Base-by-base conservation (phyloP, 2,797 vertebrate species). In the Natrix natrix region DNA sequence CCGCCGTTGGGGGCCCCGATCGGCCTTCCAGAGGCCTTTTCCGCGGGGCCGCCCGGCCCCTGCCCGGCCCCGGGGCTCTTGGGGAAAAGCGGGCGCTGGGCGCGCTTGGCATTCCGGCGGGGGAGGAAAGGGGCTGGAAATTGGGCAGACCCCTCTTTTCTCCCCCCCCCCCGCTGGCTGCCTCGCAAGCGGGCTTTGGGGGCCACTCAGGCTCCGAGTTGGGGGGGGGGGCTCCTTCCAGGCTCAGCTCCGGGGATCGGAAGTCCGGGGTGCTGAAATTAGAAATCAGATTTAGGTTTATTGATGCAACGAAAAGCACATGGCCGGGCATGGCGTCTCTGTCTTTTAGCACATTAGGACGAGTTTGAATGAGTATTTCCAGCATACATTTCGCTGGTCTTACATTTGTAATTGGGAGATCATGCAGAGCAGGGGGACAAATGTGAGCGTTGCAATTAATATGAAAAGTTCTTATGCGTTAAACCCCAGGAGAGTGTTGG, bases 401-500 rank as follows among this genome's bases (percentile, higher is more conserved):
- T 37, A 20, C 2, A 2, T 43, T 87, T 92, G 17, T 8, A 57
- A 24, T 17, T 66, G 13, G 6, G 24, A n/a, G 32, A n/a, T n/a
- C 22, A 2, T 8, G 54, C 8, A 8, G 22, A 37, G 63, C n/a
- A 12, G 26, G 26, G 13, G 69, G 26, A 48, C 32, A 12, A 24
- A 28, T 14, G 8, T 2, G 22, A 11, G 37, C 43, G 7, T 24
- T 59, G 91, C 13, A 28, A 52, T 59, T 37, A 8, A 20, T n/a
- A 26, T 52, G 26, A 20, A 32, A 54, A 17, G 12, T 8, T 37
- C 14, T 28, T 13, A 43, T n/a, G 22, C 10, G 5, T 37, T 26
- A 95, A 95, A 93, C 89, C n/a, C 94, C 90, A 94, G 69, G 91
- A 91, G 59, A 86, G 12, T 12, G 86, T 28, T 59, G 91, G 88